Base-by-base conservation (phyloP, 2,888 invertebrate genomes). In the Hirudinaria manillensis region DNA sequence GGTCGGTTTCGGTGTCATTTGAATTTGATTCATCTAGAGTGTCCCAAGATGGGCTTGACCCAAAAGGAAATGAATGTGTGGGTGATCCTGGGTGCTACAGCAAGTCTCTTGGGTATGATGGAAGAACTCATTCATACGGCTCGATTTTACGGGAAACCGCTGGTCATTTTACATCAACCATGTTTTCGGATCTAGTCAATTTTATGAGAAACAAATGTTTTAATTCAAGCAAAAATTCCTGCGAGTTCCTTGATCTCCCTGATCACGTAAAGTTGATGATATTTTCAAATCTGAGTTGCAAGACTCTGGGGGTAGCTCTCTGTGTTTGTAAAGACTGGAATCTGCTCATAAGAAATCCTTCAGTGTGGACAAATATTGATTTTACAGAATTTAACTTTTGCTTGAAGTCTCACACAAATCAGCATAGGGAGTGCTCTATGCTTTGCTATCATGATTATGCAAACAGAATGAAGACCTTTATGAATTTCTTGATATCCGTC, bases 241-340 rank as follows among this genome's bases (percentile, higher is more conserved):
- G 83, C 77, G 82, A 82, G 32, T 82, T 84, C 76, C 77, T 81
- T 71, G 75, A 77, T n/a, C 78, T 84, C 32, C 84, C 84, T 24
- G 77, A 79, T 55, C 81, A 82, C 72, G 83, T 83, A 77, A 82
- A 83, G 78, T 76, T 83, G 24, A 83, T 83, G 76, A 79, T 84
- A 27, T 84, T 84, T 77, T 80, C 81, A n/a, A 83, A 81, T 72
- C 80, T 84, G 24, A 77, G 78, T 45, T 80, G 80, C n/a, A 78
- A 80, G 70, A 82, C 83, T 36, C 82, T 83, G 76, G 83, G 83
- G 2, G 75, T 78, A 24, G 78, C 80, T 16, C 78, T 82, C 29
- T 77, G 78, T 74, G 83, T 84, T 0, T 83, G 83, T 76, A 70
- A 76, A 36, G 78, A 81, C 24, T 84, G 84, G 84, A 77, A 79